Base-by-base conservation (phyloP, 1,140 invertebrate genomes). In the Archivesica marissinica region DNA sequence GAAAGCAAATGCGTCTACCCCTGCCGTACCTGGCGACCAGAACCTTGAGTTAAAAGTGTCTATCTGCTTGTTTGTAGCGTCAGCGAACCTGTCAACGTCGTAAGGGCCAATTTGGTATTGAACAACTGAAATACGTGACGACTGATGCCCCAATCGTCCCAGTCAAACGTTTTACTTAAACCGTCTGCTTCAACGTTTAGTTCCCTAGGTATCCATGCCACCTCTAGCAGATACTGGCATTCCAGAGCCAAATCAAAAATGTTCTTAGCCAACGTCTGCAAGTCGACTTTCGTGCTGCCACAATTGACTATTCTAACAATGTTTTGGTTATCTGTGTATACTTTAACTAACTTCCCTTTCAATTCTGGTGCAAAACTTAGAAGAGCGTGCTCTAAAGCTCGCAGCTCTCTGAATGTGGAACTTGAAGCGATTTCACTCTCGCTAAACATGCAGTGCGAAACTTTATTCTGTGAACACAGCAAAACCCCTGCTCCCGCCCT, bases 121-220 rank as follows among this genome's bases (percentile, higher is more conserved):
- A 66, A n/a, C n/a, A 9, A 28, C 13, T n/a, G 9, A 38, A 39
- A 70, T 41, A 70, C 23, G 1, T 59, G 7, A 7, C 6, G 3
- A 13, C 25, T 30, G 28, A 59, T 17, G n/a, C 54, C 4, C 52
- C 54, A n/a, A 30, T 59, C 54, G 23, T 59, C 54, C 7, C 7
- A 59, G 17, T 59, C 54, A 59, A 17, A 59, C 4, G 33, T 28
- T 17, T 59, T 59, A 54, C 41, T 77, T 11, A 66, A 50, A 39
- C n/a, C 13, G 50, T 85, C 59, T 35, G 82, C 82, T 59, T 59
- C 54, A 59, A 30, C n/a, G 33, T 59, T 59, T 30, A 59, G 6
- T 28, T 25, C 28, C 28, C 74, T 76, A 2, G 82, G 74, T 38
- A 85, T n/a, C 82, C 74, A 77, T 64, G 35, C 38, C 4, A 54